Evolutionary conservation across 2,113 vertebrate species (phyloP).

Genomic region (Genyomyrus donnyi): DNA sequence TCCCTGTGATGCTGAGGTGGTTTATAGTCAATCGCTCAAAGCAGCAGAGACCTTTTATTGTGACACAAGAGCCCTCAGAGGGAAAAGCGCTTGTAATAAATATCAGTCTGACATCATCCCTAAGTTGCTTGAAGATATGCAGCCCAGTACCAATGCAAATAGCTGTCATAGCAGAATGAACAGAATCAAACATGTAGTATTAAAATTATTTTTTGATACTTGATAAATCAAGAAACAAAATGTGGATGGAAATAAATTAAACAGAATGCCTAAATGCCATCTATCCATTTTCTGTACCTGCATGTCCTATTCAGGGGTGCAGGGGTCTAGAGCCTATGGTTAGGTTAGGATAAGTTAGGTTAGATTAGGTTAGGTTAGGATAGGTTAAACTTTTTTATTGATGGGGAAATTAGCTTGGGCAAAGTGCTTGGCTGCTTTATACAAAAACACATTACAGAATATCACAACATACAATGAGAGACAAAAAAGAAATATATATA

Average conservation of each 20-base stretch:
- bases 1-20: neutral
- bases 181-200: neutral
- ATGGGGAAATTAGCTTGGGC: no score
- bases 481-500: no score
- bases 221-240: neutral
- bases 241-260: neutral
- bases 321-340: neutral
- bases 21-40: neutral
- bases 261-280: neutral
- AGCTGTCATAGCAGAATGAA: neutral
- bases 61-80: neutral
- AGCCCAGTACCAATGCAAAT: neutral
- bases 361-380: no score
- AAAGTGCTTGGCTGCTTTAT: no score
- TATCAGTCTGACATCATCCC: neutral
- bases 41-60: neutral
- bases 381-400: no score
- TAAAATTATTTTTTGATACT: neutral
- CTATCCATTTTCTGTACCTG: neutral
- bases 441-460: no score
- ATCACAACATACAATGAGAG: no score
- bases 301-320: neutral
- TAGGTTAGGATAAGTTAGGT: no score
- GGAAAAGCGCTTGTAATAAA: neutral
- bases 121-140: neutral